A percentile compares a stretch with the other conserved stretches of the same genome.
These are phyloP conservation scores for Diaperis boleti DNA, from an alignment of 2,888 invertebrate species.

Conservation along the genomic window DNA sequence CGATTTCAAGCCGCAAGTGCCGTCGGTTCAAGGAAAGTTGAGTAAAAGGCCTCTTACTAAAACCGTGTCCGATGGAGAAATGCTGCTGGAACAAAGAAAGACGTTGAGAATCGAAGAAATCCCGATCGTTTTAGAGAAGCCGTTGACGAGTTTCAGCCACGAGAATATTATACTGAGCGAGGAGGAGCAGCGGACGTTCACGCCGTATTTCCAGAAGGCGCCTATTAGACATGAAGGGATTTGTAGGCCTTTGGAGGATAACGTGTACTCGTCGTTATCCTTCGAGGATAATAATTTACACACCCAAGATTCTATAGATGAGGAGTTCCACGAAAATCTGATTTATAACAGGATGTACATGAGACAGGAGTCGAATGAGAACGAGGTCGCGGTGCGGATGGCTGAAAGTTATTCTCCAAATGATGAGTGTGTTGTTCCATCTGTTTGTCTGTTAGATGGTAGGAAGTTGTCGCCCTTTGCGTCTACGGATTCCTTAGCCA, in stretches of 20 bases:
- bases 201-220: constrained; percentile 69
- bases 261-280: constrained; percentile 60
- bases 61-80: constrained; percentile 86
- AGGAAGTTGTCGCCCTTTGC: constrained; percentile 79
- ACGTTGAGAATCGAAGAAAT: constrained; percentile 67
- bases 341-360: constrained; percentile 80
- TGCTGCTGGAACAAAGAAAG: constrained; percentile 73
- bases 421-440: constrained; percentile 68
- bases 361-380: constrained; percentile 69
- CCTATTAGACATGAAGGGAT: constrained; percentile 58
- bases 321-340: constrained; percentile 86
- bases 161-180: constrained; percentile 68
- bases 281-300: constrained; percentile 57
- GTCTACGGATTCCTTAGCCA: constrained; percentile 86
- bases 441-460: constrained; percentile 64
- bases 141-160: constrained; percentile 73
- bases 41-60: constrained; percentile 73
- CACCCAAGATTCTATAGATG: constrained; percentile 69
- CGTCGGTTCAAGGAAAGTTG: constrained; percentile 63
- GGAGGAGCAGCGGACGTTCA: constrained; percentile 54
- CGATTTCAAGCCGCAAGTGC: constrained; percentile 84
- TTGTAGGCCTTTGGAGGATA: constrained; percentile 57
- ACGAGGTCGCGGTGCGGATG: constrained; percentile 47
- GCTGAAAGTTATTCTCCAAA: constrained; percentile 62
- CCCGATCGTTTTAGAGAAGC: constrained; percentile 61